Base-by-base conservation (phyloP, 1,140 invertebrate species). In the Plodia interpunctella region DNA sequence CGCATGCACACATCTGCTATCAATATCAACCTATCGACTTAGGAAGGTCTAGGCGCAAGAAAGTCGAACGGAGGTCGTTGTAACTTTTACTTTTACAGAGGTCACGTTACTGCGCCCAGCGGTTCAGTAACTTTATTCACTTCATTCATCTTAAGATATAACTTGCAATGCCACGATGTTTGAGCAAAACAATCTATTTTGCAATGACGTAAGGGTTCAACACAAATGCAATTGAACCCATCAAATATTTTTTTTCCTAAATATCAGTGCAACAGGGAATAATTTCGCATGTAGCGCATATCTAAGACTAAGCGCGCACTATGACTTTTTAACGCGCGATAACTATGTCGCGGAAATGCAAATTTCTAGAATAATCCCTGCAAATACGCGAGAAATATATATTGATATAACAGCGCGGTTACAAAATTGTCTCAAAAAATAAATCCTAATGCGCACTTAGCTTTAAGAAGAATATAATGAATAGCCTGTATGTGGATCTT, bases 1-100 rank as follows among this genome's bases (percentile, higher is more conserved):
- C 56, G 54, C 59, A 30, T 59, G 51, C 66, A 61, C 57, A 60
- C n/a, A 50, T 53, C 28, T 17, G 15, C 60, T 44, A 18, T 18
- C 35, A 53, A 53, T 53, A 53, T 53, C 51, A 53, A 21, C 51
- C 51, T 5, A 25, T 11, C 49, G 20, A 20, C 20, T 51, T 51
- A 13, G 21, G 49, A 53, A 25, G 51, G n/a, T 6, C 20, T 15
- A 25, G 51, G 17, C 51, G 51, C 20, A 25, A n/a, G 6, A 10
- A 20, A 21, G 18, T 25, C 51, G 15, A 51, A 10, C 8, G 8
- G 20, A 18, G 21, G 5, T 53, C 51, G 51, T 53, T 53, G 19
- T 21, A 15, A 32, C 15, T 44, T 44, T 44, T 44, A 5, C 13
- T 44, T 44, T 44, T 44, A 44, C 13, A 44, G 15, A 44, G 38